Conservation (phyloP, 2,888 invertebrate species). For the Melieria crassipennis region DNA sequence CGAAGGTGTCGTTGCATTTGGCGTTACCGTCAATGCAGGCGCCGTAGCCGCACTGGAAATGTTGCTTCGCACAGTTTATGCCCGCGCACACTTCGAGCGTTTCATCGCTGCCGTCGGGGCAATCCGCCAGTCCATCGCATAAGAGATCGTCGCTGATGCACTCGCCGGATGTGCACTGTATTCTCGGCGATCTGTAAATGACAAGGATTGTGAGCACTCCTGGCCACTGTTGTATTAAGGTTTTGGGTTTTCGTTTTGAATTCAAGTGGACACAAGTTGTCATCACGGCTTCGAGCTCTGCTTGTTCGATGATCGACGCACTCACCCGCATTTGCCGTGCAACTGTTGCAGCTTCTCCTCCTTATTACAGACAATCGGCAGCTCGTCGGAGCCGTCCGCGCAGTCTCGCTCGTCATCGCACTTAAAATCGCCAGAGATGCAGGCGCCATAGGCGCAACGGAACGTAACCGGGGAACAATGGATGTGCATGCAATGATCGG, state of each 20-base stretch:
- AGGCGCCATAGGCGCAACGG: constrained; percentile 47
- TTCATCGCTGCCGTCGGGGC: constrained; percentile 59
- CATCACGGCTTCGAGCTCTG: too few species aligned
- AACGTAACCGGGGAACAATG: constrained; percentile 39
- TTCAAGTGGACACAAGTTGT: too few species aligned
- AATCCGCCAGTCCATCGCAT: constrained; percentile 56
- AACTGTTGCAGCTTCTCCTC: not conserved
- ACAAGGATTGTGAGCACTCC: too few species aligned
- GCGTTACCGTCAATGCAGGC: constrained; percentile 46
- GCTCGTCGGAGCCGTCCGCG: constrained; percentile 50
- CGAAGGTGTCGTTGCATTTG: constrained; percentile 45
- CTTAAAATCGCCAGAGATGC: constrained; percentile 27
- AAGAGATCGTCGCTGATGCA: constrained; percentile 51
- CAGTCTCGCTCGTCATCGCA: constrained; percentile 49
- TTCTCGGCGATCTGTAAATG: too few species aligned
- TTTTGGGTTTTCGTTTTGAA: too few species aligned
- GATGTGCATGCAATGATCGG: constrained; percentile 11
- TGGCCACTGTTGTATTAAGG: too few species aligned
- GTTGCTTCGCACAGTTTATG: constrained; percentile 46
- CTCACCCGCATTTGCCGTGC: too few species aligned
- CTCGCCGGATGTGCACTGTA: constrained; percentile 53
- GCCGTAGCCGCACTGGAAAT: constrained; percentile 55
- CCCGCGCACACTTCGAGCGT: constrained; percentile 48
- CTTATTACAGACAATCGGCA: not conserved
- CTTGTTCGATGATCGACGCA: too few species aligned